Base-by-base conservation (phyloP, 2,797 vertebrate genomes). In the Gila robusta region DNA sequence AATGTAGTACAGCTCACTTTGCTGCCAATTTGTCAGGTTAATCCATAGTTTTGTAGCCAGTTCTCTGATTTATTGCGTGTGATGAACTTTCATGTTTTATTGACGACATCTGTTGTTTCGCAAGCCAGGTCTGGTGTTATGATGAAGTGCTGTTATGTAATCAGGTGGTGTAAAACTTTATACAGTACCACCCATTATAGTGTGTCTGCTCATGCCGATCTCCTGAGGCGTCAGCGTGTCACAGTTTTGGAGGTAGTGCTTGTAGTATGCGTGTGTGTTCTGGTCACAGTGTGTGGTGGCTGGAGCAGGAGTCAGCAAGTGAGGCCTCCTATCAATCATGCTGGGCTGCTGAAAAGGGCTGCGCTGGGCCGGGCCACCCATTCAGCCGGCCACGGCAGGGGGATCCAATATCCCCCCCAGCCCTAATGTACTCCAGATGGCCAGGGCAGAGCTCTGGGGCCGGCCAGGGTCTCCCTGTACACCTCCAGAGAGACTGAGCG, bases 381-480 rank as follows among this genome's bases (percentile, higher is more conserved):
- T 94, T 92, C 95, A 94, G 96, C 72, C 87, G 21, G 91, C 90
- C 91, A 91, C 94, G 94, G 91, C 89, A 94, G 93, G 94, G 94
- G 93, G 96, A 96, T 96, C 94, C 92, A 91, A 92, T 96, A 94
- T 96, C 94, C 92, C 94, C 54, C 82, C 90, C 90, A 90, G 92
- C 91, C 89, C 89, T 96, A 96, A 96, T 95, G 91, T 86, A 83
- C 92, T 95, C 95, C 96, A 96, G 95, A 96, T 96, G 96, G 95
- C 92, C 91, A 86, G 85, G 81, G 82, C 86, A 83, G 88, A 87
- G 83, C 66, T 73, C 39, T 83, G 86, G 74, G 78, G 87, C 88
- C 52, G 74, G 83, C 73, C 86, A 85, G 84, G 81, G 64, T 84
- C 79, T 84, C 70, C 69, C 28, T 21, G 56, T 64, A 59, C 81